Conservation (phyloP, 2,888 invertebrate species). For the Pristionchus maxplancki region DNA sequence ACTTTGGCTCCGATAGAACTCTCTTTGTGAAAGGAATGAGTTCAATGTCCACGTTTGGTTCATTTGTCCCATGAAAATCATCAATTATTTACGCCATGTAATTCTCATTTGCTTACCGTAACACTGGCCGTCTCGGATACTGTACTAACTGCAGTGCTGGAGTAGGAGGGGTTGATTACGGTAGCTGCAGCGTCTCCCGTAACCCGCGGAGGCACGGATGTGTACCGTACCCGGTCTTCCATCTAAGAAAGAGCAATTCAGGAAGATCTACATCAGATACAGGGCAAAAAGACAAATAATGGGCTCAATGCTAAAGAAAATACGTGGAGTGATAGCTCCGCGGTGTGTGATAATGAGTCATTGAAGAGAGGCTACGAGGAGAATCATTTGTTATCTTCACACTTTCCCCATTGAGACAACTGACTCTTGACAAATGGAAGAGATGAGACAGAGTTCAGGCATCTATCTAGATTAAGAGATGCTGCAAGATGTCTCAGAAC, state of each 20-base stretch:
- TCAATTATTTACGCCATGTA: background rate
- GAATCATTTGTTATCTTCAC: background rate
- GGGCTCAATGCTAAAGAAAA: background rate
- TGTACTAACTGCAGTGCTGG: background rate
- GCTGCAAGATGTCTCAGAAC: no score
- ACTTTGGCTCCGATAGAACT: background rate
- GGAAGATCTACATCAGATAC: background rate
- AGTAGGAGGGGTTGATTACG: background rate
- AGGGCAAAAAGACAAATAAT: background rate
- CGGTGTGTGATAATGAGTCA: conserved; percentile 16
- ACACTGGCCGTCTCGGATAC: background rate
- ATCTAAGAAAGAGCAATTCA: background rate
- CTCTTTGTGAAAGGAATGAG: background rate
- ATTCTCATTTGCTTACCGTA: background rate
- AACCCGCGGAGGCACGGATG: background rate
- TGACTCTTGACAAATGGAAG: background rate
- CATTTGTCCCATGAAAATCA: background rate
- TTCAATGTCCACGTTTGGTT: background rate
- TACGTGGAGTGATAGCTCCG: background rate
- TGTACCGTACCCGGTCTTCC: background rate
- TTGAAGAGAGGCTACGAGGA: background rate
- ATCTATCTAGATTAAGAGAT: no score
- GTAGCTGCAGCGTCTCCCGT: background rate
- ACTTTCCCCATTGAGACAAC: conserved; percentile 9
- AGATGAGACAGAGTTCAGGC: background rate